Percentiles rank a stretch among this genome's conserved stretches.
Conservation (phyloP, 2,113 vertebrate species). For the Atractosteus spatula region DNA sequence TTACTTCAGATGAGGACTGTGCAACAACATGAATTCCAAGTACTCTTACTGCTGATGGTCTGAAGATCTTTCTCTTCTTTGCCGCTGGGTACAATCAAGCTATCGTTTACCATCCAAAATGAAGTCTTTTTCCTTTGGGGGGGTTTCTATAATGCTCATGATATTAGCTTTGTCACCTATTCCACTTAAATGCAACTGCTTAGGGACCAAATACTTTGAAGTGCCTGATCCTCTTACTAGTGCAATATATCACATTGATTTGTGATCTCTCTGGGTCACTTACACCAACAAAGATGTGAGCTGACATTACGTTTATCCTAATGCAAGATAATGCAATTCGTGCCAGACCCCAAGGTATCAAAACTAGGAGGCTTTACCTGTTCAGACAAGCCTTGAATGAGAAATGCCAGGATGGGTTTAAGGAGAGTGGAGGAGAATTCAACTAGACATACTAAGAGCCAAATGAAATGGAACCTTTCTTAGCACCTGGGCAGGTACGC, state of each 20-base stretch:
- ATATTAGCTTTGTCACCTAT: neutral
- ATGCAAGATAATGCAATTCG: conserved; percentile 54
- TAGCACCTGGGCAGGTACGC: neutral
- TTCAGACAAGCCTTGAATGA: conserved; percentile 17
- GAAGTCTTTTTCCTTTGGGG: too few relatives aligned
- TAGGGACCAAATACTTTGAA: conserved; percentile 1
- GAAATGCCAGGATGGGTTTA: conserved; percentile 21
- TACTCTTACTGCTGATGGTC: too few relatives aligned
- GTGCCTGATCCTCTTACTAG: conserved; percentile 24
- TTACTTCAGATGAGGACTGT: too few relatives aligned
- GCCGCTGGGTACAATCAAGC: too few relatives aligned
- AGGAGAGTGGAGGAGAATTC: conserved; percentile 10
- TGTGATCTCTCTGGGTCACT: conserved; percentile 34
- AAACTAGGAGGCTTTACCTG: conserved; percentile 25
- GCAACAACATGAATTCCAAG: too few relatives aligned
- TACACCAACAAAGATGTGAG: conserved; percentile 43
- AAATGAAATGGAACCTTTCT: conserved; percentile 2
- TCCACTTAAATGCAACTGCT: neutral
- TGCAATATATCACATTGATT: conserved; percentile 36
- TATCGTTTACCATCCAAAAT: too few relatives aligned
- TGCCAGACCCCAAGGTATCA: conserved; percentile 25
- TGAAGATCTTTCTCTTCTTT: too few relatives aligned
- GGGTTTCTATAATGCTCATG: too few relatives aligned
- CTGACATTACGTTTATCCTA: conserved; percentile 47
- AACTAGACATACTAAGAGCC: conserved; percentile 4